Percentiles rank a stretch among this genome's conserved stretches.
Evolutionary conservation across 2,113 vertebrate species (phyloP).

Genomic region (Pelecanus crispus): DNA sequence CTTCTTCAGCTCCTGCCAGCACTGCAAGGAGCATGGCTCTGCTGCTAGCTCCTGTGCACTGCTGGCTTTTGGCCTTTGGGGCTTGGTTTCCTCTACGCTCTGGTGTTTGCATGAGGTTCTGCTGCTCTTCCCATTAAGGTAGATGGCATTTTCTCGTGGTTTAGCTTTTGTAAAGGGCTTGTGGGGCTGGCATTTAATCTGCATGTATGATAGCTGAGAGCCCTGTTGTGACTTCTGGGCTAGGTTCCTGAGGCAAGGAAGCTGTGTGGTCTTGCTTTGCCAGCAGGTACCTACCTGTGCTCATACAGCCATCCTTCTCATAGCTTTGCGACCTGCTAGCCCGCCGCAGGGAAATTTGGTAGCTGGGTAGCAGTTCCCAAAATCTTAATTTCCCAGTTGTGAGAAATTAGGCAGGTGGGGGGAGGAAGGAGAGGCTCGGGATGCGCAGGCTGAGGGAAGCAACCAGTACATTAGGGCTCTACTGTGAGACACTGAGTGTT

Average conservation of each 20-base stretch:
- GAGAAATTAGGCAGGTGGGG: background rate
- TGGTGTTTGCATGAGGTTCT: background rate
- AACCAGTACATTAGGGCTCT: background rate
- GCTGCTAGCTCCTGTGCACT: too few relatives aligned
- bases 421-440: background rate
- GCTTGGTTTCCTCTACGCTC: background rate
- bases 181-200: background rate
- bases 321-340: background rate
- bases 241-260: background rate
- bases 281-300: background rate
- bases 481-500: background rate
- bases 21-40: accelerated
- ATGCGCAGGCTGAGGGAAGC: background rate
- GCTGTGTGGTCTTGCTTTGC: background rate
- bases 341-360: background rate
- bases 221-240: background rate
- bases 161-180: background rate
- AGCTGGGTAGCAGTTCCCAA: background rate
- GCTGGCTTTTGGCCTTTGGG: background rate
- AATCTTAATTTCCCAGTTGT: background rate
- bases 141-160: background rate
- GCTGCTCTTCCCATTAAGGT: background rate
- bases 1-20: background rate
- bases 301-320: accelerated
- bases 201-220: background rate